phyloP scores from a whole-genome alignment of 1,140 invertebrate genomes.

The Cepaea nemoralis region DNA sequence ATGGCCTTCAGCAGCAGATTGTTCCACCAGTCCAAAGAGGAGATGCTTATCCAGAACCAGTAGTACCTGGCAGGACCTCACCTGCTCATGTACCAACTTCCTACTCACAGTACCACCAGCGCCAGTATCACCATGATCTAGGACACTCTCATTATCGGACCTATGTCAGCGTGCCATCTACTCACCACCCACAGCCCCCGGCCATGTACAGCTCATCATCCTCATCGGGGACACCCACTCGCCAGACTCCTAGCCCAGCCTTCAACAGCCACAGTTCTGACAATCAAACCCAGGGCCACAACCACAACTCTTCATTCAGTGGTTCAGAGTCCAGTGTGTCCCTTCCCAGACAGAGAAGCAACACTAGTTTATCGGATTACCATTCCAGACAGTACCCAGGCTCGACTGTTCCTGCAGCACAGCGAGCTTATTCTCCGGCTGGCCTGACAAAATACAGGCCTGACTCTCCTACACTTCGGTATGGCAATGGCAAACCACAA shows the following conservation, averaged over 20 bases:
- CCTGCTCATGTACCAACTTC: background rate
- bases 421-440: background rate
- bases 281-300: background rate
- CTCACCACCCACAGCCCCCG: background rate
- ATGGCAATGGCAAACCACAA: background rate
- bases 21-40: background rate
- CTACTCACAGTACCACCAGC: background rate
- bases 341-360: background rate
- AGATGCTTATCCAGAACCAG: background rate
- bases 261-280: background rate
- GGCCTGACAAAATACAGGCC: background rate
- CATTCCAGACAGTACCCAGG: background rate
- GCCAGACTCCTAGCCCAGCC: background rate
- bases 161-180: background rate
- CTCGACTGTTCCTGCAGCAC: background rate
- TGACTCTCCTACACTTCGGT: background rate
- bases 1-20: background rate
- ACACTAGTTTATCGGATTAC: constrained; percentile 7
- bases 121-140: background rate
- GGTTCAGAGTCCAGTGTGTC: background rate
- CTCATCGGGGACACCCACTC: too few relatives aligned
- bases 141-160: background rate
- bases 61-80: background rate
- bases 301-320: constrained; percentile 1
- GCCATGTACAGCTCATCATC: background rate